These are phyloP conservation scores for Isoperla grammatica DNA, from an alignment of 2,888 invertebrate species.

Conservation along the genomic window DNA sequence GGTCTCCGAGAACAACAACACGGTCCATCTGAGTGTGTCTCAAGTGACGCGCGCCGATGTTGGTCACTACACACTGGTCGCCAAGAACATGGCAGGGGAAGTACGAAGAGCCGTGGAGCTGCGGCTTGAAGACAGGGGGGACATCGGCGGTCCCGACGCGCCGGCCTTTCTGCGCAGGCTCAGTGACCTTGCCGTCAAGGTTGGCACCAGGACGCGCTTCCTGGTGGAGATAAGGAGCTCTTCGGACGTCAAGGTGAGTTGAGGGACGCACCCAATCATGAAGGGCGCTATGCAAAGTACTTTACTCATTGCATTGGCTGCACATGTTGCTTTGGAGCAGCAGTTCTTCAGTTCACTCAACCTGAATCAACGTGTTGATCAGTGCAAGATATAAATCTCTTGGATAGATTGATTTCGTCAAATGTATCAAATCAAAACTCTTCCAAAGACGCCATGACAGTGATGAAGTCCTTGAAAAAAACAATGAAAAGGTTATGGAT, in stretches of 20 bases:
- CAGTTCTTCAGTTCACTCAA: no score
- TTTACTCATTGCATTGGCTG: no score
- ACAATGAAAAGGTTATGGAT: no score
- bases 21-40: slow-evolving; percentile 50
- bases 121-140: slow-evolving; percentile 58
- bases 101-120: slow-evolving; percentile 51
- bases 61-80: slow-evolving; percentile 57
- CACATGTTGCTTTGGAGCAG: no score
- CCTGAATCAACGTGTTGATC: no score
- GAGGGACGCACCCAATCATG: background rate
- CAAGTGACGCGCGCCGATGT: slow-evolving; percentile 40
- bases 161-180: slow-evolving; percentile 80
- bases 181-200: slow-evolving; percentile 82
- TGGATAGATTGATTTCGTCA: no score
- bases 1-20: slow-evolving; percentile 37
- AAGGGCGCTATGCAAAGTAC: no score
- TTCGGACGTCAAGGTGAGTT: slow-evolving; percentile 67
- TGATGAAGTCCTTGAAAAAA: no score
- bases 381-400: no score
- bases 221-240: slow-evolving; percentile 78
- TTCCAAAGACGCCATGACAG: no score
- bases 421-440: no score
- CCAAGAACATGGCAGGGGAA: slow-evolving; percentile 59
- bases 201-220: slow-evolving; percentile 80
- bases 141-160: slow-evolving; percentile 45